Conservation (phyloP, 2,113 vertebrate species). For the Andinoacara biseriatus region DNA sequence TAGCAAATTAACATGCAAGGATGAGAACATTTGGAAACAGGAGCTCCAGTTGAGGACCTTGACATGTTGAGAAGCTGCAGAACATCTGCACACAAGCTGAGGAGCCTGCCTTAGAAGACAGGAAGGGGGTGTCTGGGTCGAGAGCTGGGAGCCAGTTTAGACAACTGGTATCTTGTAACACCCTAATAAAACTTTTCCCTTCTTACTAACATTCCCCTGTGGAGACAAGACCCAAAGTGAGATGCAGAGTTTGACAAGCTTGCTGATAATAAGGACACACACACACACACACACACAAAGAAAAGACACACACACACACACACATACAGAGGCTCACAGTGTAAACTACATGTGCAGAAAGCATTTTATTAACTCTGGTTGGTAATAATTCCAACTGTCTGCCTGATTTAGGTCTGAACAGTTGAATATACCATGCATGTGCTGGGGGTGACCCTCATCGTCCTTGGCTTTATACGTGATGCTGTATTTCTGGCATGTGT, state of each 20-base stretch:
- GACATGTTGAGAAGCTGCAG: slow-evolving; percentile 13
- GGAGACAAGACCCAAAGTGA: slow-evolving; percentile 34
- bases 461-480: slow-evolving; percentile 51
- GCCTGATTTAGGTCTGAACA: slow-evolving; percentile 21
- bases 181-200: slow-evolving; percentile 58
- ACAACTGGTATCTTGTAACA: slow-evolving; percentile 57
- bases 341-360: slow-evolving; percentile 39
- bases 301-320: background rate
- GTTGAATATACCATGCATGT: background rate
- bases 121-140: slow-evolving; percentile 14
- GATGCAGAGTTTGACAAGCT: slow-evolving; percentile 8
- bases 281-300: background rate
- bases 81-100: background rate
- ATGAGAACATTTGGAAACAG: slow-evolving; percentile 30
- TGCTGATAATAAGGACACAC: background rate
- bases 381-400: slow-evolving; percentile 7
- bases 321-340: slow-evolving; percentile 21
- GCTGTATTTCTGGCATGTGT: slow-evolving; percentile 66
- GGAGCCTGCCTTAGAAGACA: slow-evolving; percentile 6
- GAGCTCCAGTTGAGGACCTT: slow-evolving; percentile 16
- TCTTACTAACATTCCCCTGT: slow-evolving; percentile 17
- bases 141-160: slow-evolving; percentile 33
- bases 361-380: slow-evolving; percentile 45
- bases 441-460: slow-evolving; percentile 30
- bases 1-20: slow-evolving; percentile 29